Evolutionary conservation across 2,888 invertebrate species (phyloP).

Genomic region (Meta bourneti): DNA sequence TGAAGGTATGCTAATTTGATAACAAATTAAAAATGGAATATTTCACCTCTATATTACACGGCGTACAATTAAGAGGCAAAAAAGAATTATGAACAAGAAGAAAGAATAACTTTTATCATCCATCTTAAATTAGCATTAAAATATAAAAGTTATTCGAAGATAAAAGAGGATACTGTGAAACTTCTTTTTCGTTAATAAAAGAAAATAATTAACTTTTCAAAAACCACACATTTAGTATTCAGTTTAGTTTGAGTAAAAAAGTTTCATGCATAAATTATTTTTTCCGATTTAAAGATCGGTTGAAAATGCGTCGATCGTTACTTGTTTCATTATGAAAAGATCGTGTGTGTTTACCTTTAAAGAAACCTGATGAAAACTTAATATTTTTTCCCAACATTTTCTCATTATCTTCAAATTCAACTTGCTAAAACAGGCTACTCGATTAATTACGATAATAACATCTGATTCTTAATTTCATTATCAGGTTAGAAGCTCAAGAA

Average conservation of each 20-base stretch:
- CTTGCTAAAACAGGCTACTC: slow-evolving; percentile 2
- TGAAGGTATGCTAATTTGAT: too few relatives aligned
- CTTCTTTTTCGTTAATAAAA: neutral
- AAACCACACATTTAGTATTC: neutral
- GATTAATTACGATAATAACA: slow-evolving; percentile 32
- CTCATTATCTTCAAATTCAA: slow-evolving; percentile 21
- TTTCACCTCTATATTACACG: too few relatives aligned
- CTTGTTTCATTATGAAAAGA: neutral
- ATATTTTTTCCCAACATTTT: slow-evolving; percentile 17
- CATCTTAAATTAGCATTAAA: too few relatives aligned
- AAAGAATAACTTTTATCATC: too few relatives aligned
- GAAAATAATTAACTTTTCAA: slow-evolving; percentile 4
- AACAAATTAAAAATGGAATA: too few relatives aligned
- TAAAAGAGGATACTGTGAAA: too few relatives aligned
- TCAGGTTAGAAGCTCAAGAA: neutral
- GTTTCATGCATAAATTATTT: neutral
- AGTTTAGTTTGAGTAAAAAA: neutral
- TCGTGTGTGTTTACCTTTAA: slow-evolving; percentile 21
- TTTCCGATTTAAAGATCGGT: too few relatives aligned
- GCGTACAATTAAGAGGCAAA: too few relatives aligned
- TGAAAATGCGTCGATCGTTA: neutral
- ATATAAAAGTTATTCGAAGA: too few relatives aligned
- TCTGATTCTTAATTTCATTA: slow-evolving; percentile 32
- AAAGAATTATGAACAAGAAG: too few relatives aligned
- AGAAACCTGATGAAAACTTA: slow-evolving; percentile 2